Percentiles rank a stretch among this genome's conserved stretches.
phyloP scores from a whole-genome alignment of 2,888 invertebrate species.

The Leptinotarsa juncta region DNA sequence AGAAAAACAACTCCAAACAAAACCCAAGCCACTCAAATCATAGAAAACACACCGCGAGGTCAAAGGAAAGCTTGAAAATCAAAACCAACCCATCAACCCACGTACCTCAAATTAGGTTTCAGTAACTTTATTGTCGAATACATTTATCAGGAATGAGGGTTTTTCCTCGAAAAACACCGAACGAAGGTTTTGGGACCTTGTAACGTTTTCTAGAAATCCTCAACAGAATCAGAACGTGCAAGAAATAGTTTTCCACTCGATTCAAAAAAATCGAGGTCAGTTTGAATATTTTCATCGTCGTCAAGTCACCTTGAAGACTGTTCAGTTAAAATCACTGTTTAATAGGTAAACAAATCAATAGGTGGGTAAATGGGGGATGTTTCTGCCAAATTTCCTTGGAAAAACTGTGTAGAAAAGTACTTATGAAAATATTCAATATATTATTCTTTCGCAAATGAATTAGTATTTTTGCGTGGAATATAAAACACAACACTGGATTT shows the following conservation, averaged over 20 bases:
- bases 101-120: constrained; percentile 25
- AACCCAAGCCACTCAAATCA: not conserved
- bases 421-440: too few relatives aligned
- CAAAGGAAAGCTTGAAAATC: constrained; percentile 1
- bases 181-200: not conserved
- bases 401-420: not conserved
- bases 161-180: not conserved
- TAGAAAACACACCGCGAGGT: constrained; percentile 1
- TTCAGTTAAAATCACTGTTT: not conserved
- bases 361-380: not conserved
- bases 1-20: constrained; percentile 2
- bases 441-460: not conserved
- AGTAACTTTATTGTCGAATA: constrained; percentile 24
- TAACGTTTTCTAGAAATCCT: constrained; percentile 9
- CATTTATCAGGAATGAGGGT: constrained; percentile 2
- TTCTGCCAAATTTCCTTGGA: constrained; percentile 9
- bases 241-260: constrained; percentile 5
- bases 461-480: not conserved
- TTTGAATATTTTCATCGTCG: constrained; percentile 7
- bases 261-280: not conserved
- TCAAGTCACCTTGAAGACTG: constrained; percentile 2
- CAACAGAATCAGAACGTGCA: not conserved
- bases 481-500: not conserved
- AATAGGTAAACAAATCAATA: not conserved
- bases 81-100: constrained; percentile 15